Base-by-base conservation (phyloP, 2,888 invertebrate genomes). In the Drosophila borealis region DNA sequence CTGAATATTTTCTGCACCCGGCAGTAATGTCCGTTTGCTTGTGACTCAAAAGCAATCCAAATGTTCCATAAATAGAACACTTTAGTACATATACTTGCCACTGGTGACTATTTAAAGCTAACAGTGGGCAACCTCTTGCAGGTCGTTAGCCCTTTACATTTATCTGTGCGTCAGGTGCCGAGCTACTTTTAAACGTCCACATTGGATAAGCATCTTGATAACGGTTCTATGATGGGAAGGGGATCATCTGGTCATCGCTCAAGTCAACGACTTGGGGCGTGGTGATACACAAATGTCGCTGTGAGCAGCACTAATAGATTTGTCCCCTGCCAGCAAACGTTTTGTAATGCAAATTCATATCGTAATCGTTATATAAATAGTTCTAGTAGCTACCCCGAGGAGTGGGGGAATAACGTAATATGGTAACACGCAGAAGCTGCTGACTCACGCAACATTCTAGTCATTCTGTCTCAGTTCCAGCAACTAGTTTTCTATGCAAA, bases 181-280 rank as follows among this genome's bases (percentile, higher is more conserved):
- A 42, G 41, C 71, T 25, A 29, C 29, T 8, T 29, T 29, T 37
- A 48, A 55, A 29, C 65, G 56, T 69, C 13, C 37, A 53, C 10
- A 39, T 25, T 62, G 45, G 74, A 83, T 83, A 78, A 75, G 64
- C 70, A 81, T 78, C 79, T 55, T 54, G 66, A 46, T 71, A 71
- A 78, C 77, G 77, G 71, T 79, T 36, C 42, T 61, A n/a, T 13
- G n/a, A 42, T 17, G 29, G n/a, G 42, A 21, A 2, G 25, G 45
- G 17, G 42, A 10, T 33, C 36, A 14, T 39, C 39, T 54, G 74
- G 44, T 54, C 72, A 80, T 75, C 78, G 63, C 65, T 76, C 76
- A 81, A 80, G 82, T 84, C 82, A 81, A 78, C 69, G 80, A 80
- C 81, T 80, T 71, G 70, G 71, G 85, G 81, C 81, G 77, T 77